Conservation (phyloP, 2,888 invertebrate species). For the Plagodis dolabraria region DNA sequence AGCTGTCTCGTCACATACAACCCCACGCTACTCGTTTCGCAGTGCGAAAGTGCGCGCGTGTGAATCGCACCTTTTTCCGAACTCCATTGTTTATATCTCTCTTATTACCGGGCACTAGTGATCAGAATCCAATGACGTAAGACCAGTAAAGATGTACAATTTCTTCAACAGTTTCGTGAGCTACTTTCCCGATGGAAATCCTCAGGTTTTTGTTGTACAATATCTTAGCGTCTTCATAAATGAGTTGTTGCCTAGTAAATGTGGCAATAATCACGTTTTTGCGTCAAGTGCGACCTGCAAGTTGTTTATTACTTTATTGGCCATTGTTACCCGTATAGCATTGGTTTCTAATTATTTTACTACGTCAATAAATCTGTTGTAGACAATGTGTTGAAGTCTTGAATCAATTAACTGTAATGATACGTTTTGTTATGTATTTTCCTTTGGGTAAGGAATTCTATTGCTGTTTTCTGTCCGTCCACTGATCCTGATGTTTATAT, state of each 20-base stretch:
- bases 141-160: slow-evolving; percentile 59
- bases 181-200: slow-evolving; percentile 65
- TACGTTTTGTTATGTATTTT: too few relatives aligned
- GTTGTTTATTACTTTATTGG: slow-evolving; percentile 7
- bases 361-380: not conserved
- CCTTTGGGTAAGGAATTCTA: too few relatives aligned
- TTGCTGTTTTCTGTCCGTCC: too few relatives aligned
- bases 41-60: slow-evolving; percentile 52
- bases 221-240: slow-evolving; percentile 5
- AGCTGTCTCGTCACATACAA: slow-evolving; percentile 25
- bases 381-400: too few relatives aligned
- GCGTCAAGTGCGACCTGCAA: not conserved
- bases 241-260: not conserved
- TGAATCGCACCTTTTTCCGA: slow-evolving; percentile 47
- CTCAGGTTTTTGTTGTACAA: slow-evolving; percentile 30
- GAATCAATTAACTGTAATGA: too few relatives aligned
- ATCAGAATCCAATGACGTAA: slow-evolving; percentile 36
- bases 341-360: slow-evolving; percentile 5
- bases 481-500: too few relatives aligned
- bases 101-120: slow-evolving; percentile 35
- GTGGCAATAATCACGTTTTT: not conserved
- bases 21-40: slow-evolving; percentile 38
- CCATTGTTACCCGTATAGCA: slow-evolving; percentile 8
- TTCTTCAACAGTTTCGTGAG: slow-evolving; percentile 65
- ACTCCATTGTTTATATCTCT: slow-evolving; percentile 28